phyloP scores from a whole-genome alignment of 64 coral and sea anemone genomes.

The Pachyseris speciosa region DNA sequence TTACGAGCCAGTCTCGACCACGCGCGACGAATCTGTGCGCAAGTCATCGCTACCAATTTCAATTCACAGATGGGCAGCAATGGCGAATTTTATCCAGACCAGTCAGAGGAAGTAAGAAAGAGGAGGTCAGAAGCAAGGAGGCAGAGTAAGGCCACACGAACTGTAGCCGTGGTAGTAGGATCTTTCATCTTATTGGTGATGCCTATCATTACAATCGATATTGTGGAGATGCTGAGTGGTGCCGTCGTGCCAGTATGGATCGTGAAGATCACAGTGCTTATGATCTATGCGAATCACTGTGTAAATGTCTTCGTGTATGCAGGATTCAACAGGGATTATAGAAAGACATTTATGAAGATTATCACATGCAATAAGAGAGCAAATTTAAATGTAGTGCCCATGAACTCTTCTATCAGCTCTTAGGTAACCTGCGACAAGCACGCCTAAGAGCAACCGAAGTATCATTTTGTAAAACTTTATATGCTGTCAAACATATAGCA shows the following conservation, averaged over 20 bases:
- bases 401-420: too few species aligned
- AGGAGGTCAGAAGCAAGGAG: constrained; percentile 26
- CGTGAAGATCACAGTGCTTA: constrained; percentile 69
- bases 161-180: constrained; percentile 77
- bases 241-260: constrained; percentile 41
- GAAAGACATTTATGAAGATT: constrained; percentile 74
- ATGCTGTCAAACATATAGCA: too few species aligned
- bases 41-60: neutral
- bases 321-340: constrained; percentile 86
- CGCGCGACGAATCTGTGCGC: constrained; percentile 47
- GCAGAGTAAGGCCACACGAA: constrained; percentile 72
- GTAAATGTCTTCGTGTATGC: constrained; percentile 94
- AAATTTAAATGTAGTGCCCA: too few species aligned
- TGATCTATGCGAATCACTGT: constrained; percentile 91
- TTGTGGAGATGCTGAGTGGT: constrained; percentile 70
- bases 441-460: too few species aligned
- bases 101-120: neutral
- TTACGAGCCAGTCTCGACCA: constrained; percentile 70
- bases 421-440: too few species aligned
- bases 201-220: constrained; percentile 79
- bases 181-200: constrained; percentile 85
- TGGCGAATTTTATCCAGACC: neutral
- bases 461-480: too few species aligned
- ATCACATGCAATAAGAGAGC: too few species aligned
- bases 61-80: neutral